Evolutionary conservation across 23 tunicate species (phyloP), one percentile per base, ranked within the genome.

Genomic region (Clavelina lepadiformis): DNA sequence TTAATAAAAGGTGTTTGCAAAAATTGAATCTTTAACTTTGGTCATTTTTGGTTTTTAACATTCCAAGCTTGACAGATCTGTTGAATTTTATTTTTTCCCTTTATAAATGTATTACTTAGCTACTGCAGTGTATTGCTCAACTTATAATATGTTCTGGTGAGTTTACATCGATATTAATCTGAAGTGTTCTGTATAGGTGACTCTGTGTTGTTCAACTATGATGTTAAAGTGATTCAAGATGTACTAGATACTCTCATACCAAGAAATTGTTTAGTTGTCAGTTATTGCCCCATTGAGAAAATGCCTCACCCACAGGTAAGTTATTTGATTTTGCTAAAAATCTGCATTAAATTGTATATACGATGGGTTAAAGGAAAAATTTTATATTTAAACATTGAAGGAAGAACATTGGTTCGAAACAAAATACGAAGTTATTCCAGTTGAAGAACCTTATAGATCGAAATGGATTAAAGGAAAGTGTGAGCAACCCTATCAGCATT

Each of bases 401-500:
- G 68, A 74, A 37, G 91, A 83, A 27, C 76, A 71, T 5, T 83
- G 82, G 82, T 83, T 83, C 56, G 85, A 75, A 1, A 71, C 94
- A 0, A 20, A 29, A 30, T 85, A 77, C 46, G 47, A 22, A 3
- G 35, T 61, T 3, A 35, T 30, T 19, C 20, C 29, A 0, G 15
- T 77, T 46, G 58, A 72, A 0, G 28, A 31, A 13, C 38, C 15
- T 20, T 70, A 63, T 72, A 22, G 0, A 3, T 22, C 31, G 3
- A 64, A 69, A 63, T 85, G 85, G 84, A 24, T 2, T 19, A 26
- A 37, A 7, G 61, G 49, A 11, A 46, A 15, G 0, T 7, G 0
- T 20, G 20, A 37, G 2, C 8, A 28, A 6, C 50, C 61, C 36
- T 65, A 72, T 27, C 74, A 51, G 4, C 52, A 71, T 52, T 46